Percentiles rank a stretch among this genome's conserved stretches.
Evolutionary conservation across 1,140 invertebrate genomes (phyloP).

Genomic region (Campoletis sonorensis): DNA sequence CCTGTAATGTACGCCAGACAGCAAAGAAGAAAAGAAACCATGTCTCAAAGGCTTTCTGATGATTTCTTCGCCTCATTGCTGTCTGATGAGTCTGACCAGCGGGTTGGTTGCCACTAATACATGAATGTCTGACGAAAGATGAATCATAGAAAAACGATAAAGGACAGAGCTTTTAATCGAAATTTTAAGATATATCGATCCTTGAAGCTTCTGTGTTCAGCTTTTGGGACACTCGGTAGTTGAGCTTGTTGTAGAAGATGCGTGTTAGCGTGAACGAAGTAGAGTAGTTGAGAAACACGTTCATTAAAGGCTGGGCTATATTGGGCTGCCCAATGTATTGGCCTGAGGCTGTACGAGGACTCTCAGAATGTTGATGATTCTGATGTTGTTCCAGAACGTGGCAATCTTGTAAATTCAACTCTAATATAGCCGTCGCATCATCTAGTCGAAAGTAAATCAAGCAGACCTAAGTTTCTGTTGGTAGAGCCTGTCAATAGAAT

Average conservation of each 20-base stretch:
- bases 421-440: background rate
- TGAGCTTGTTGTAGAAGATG: conserved; percentile 38
- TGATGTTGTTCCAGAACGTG: conserved; percentile 22
- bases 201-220: background rate
- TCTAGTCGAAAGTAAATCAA: background rate
- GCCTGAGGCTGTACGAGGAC: background rate
- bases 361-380: conserved; percentile 10
- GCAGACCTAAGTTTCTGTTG: no score
- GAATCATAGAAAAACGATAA: no score
- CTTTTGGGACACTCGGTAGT: conserved; percentile 10
- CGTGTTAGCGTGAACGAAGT: background rate
- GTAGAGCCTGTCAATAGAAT: no score
- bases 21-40: no score
- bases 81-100: no score
- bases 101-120: no score
- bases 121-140: no score
- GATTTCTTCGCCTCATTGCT: no score
- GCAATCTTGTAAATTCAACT: background rate
- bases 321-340: background rate
- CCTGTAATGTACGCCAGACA: background rate
- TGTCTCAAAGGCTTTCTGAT: no score
- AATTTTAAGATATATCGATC: background rate
- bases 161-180: background rate
- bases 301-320: conserved; percentile 39
- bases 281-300: conserved; percentile 18